Percentiles rank a stretch among this genome's conserved stretches.
These are phyloP conservation scores for Spongilla lacustris DNA, from an alignment of 37 sponge, comb jelly and placozoan species.

Conservation along the genomic window DNA sequence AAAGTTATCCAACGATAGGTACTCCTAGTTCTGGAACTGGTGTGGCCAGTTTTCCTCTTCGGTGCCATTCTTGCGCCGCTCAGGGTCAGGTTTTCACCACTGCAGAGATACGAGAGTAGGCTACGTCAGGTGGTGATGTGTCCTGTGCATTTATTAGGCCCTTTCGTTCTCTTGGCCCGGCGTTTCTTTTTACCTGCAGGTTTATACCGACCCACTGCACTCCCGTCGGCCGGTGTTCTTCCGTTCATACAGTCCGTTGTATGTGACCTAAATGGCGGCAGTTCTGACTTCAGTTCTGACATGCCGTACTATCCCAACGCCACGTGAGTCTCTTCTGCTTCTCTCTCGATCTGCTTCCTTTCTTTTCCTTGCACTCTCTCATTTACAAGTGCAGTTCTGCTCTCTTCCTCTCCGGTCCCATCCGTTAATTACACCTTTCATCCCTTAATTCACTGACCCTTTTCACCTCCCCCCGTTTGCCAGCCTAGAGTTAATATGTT, in stretches of 20 bases:
- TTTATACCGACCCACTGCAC: conserved; percentile 78
- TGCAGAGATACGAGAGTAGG: conserved; percentile 32
- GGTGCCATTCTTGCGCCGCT: conserved; percentile 43
- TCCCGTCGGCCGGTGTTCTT: conserved; percentile 93
- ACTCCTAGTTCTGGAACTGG: conserved; percentile 49
- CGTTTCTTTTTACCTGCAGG: conserved; percentile 19
- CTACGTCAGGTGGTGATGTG: background rate
- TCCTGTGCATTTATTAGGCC: background rate
- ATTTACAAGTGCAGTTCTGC: too few relatives aligned
- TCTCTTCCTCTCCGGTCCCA: too few relatives aligned
- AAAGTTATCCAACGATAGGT: conserved; percentile 17
- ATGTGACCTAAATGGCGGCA: conserved; percentile 73
- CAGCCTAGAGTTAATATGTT: too few relatives aligned
- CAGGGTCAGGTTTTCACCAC: conserved; percentile 48
- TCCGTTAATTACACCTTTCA: too few relatives aligned
- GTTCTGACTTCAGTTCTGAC: conserved; percentile 5
- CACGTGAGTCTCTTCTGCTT: conserved; percentile 29
- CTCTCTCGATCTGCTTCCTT: background rate
- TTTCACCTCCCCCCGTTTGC: too few relatives aligned
- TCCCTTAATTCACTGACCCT: too few relatives aligned
- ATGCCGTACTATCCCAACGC: conserved; percentile 75
- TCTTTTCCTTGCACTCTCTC: background rate
- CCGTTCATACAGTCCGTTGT: conserved; percentile 93
- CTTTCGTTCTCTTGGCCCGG: background rate
- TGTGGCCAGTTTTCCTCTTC: conserved; percentile 74